Base-by-base conservation (phyloP, 2,113 vertebrate genomes). In the Cyanistes caeruleus region DNA sequence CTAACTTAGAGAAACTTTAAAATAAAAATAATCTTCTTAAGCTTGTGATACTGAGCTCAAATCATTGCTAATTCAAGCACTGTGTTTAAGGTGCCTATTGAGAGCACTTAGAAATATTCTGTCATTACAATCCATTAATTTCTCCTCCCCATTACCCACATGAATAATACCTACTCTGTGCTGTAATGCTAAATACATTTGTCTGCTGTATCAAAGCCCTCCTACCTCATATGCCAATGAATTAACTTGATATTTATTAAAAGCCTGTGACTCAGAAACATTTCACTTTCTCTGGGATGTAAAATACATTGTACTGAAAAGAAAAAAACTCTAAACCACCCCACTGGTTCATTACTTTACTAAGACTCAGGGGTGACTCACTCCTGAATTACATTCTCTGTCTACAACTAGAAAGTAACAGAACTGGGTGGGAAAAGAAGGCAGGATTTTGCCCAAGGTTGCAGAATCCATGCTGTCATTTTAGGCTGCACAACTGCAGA, bases 171-270 rank as follows among this genome's bases (percentile, higher is more conserved):
- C 46, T 44, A 64, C 49, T 65, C 39, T 17, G 17, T 35, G 70
- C 43, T 68, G 77, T 62, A 93, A 74, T 56, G 72, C 49, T 84
- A 68, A 82, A 82, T 82, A 87, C 59, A n/a, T 85, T 74, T 95
- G n/a, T 81, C 85, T 92, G 79, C 68, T 41, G 5, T 64, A 93
- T 84, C 74, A 90, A 90, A 94, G 64, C 67, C 41, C 89, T 91
- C 92, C 92, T 60, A 88, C 75, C 46, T 52, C 43, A 68, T 22
- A 86, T 4, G 0, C 64, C 55, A 78, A 95, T 86, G 79, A 92
- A 95, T 94, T 95, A 93, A 59, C 64, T 81, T 87, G 35, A 8
- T 90, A 92, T 68, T 92, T 94, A 90, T 95, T 92, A 95, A 92
- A 78, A 93, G 68, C 30, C 37, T 82, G 41, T 94, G 90, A 94